phyloP scores from a whole-genome alignment of 2,113 vertebrate species.

The Callocephalon fimbriatum region DNA sequence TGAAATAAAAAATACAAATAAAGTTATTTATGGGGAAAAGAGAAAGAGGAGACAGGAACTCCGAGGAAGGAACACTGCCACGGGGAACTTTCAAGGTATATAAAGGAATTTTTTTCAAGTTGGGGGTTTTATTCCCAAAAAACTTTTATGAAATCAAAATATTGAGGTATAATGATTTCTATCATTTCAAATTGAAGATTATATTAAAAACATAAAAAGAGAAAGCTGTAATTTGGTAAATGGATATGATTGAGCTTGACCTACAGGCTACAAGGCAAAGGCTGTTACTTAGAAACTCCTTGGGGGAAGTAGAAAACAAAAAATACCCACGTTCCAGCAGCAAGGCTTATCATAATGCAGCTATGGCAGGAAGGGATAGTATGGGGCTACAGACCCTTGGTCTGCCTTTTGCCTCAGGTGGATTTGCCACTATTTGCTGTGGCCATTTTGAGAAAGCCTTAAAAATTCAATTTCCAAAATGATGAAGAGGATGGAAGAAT shows the following conservation, averaged over 20 bases:
- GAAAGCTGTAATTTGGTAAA: neutral
- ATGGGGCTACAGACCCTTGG: neutral
- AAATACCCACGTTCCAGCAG: neutral
- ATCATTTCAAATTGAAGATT: neutral
- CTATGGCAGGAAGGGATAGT: neutral
- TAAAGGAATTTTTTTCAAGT: neutral
- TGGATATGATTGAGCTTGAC: neutral
- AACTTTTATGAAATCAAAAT: neutral
- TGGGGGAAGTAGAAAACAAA: neutral
- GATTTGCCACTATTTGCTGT: neutral
- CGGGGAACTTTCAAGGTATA: neutral
- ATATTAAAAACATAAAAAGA: neutral
- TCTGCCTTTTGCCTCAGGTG: neutral
- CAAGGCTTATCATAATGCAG: neutral
- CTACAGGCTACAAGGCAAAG: neutral
- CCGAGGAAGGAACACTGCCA: neutral
- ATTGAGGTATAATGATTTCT: neutral
- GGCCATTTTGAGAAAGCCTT: neutral
- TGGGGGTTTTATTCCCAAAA: neutral
- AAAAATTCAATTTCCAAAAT: neutral
- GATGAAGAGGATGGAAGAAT: neutral
- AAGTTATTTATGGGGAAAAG: neutral
- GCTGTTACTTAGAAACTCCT: neutral
- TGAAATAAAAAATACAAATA: neutral
- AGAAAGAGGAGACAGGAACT: neutral